Percentiles rank a stretch among this genome's conserved stretches.
These are phyloP conservation scores for Aplocera efformata DNA, from an alignment of 2,888 invertebrate genomes.

Conservation along the genomic window DNA sequence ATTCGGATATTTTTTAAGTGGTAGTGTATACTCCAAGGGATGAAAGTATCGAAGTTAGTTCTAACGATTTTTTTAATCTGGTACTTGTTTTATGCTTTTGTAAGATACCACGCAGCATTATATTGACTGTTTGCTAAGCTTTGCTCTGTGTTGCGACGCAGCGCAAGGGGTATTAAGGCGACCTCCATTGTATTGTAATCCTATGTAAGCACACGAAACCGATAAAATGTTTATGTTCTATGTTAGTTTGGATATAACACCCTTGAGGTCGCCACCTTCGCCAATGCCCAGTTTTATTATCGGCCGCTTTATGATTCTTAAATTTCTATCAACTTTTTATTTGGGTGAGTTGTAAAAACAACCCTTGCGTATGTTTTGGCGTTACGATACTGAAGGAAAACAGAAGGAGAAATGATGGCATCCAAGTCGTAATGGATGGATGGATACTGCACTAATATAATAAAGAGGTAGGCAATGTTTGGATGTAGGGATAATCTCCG, in stretches of 20 bases:
- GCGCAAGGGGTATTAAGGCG: conserved; percentile 5
- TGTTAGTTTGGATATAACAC: conserved; percentile 59
- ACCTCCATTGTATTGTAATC: conserved; percentile 50
- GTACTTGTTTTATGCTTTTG: too few relatives aligned
- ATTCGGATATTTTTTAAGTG: too few relatives aligned
- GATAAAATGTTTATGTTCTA: conserved; percentile 68
- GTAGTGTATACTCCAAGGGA: too few relatives aligned
- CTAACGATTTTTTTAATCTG: too few relatives aligned
- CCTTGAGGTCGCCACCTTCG: conserved; percentile 45
- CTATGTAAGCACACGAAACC: conserved; percentile 49
- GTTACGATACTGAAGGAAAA: background rate
- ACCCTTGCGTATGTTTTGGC: conserved; percentile 7
- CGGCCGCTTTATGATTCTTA: conserved; percentile 70
- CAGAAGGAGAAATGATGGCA: background rate
- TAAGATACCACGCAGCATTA: too few relatives aligned
- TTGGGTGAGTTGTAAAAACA: conserved; percentile 19
- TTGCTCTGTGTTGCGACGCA: too few relatives aligned
- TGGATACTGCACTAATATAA: too few relatives aligned
- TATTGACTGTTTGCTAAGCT: too few relatives aligned
- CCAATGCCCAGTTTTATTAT: conserved; percentile 55
- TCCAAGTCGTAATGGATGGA: too few relatives aligned
- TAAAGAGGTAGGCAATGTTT: too few relatives aligned
- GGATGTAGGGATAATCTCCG: too few relatives aligned
- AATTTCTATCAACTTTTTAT: conserved; percentile 68
- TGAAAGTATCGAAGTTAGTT: too few relatives aligned